Evolutionary conservation across 2,113 vertebrate species (phyloP).

Genomic region (Austrofundulus limnaeus): DNA sequence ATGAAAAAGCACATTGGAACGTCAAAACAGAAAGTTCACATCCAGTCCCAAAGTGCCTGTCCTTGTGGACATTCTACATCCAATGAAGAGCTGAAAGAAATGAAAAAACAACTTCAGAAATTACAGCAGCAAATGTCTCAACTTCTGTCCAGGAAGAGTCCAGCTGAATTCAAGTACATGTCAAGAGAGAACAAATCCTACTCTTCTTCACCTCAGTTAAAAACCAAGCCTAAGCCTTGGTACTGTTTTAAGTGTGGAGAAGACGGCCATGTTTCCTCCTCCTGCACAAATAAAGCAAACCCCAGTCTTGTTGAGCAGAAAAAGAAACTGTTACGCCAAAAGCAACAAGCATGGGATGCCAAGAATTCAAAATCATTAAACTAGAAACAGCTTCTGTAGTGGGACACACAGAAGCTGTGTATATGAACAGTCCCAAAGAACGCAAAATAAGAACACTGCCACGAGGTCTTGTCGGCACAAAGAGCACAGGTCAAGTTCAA

Average conservation of each 20-base stretch:
- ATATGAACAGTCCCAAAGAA: too few relatives aligned
- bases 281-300: not conserved
- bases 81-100: too few relatives aligned
- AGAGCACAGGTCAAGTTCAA: too few relatives aligned
- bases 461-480: too few relatives aligned
- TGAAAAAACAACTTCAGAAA: not conserved
- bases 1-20: not conserved
- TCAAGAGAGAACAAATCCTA: not conserved
- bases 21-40: not conserved
- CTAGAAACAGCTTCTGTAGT: too few relatives aligned
- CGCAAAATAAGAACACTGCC: too few relatives aligned
- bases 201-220: not conserved
- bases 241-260: too few relatives aligned
- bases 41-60: not conserved
- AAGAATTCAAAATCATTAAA: not conserved
- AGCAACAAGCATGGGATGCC: not conserved
- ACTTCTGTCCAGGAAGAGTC: not conserved
- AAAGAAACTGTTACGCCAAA: not conserved
- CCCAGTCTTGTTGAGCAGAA: not conserved
- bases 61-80: not conserved
- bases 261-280: not conserved
- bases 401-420: too few relatives aligned
- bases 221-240: not conserved
- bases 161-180: not conserved
- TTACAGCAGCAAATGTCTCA: not conserved